These are phyloP conservation scores for Sciaenops ocellatus DNA, from an alignment of 2,797 vertebrate species.

Conservation along the genomic window DNA sequence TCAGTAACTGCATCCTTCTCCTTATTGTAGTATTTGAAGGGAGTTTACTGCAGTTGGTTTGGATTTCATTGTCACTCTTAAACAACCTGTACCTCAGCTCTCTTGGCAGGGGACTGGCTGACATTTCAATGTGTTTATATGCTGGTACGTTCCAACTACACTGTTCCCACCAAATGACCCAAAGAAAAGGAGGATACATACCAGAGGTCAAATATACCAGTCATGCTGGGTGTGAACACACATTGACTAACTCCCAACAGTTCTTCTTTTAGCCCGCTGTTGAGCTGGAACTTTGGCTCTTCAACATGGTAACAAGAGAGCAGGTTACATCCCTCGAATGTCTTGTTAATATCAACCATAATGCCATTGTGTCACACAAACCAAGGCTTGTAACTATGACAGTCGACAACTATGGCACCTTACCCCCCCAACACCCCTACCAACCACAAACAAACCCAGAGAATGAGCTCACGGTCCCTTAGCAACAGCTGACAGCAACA, in stretches of 20 bases:
- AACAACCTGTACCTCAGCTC: conserved; percentile 51
- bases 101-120: conserved; percentile 40
- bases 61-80: conserved; percentile 39
- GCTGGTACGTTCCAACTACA: conserved; percentile 32
- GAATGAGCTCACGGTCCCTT: conserved; percentile 51
- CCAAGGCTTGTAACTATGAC: conserved; percentile 65
- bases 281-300: not conserved
- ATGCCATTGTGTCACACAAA: conserved; percentile 45
- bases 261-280: conserved; percentile 13
- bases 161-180: conserved; percentile 47
- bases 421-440: conserved; percentile 11
- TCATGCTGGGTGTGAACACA: conserved; percentile 26
- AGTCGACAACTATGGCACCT: conserved; percentile 40
- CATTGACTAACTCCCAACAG: conserved; percentile 2
- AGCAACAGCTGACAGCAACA: conserved; percentile 64
- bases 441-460: conserved; percentile 72
- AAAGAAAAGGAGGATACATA: conserved; percentile 15
- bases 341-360: conserved; percentile 34
- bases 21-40: conserved; percentile 29
- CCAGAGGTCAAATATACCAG: conserved; percentile 27
- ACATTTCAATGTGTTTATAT: conserved; percentile 39
- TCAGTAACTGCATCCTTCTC: conserved; percentile 13
- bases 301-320: conserved; percentile 21
- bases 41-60: conserved; percentile 50
- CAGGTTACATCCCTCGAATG: not conserved